phyloP scores from a whole-genome alignment of 2,797 vertebrate species.

The Taenioides sp. region DNA sequence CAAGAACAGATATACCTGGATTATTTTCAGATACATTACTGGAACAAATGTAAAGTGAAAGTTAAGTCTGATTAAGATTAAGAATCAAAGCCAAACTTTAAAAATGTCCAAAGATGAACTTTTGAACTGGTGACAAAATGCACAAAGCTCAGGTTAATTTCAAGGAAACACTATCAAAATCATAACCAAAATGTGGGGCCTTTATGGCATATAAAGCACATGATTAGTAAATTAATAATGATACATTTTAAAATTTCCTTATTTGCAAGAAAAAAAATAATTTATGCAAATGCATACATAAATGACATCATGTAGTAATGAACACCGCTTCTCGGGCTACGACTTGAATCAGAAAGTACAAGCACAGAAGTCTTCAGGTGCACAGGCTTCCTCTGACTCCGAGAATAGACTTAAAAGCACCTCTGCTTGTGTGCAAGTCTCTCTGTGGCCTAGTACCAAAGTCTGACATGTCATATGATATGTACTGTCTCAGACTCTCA shows the following conservation, averaged over 20 bases:
- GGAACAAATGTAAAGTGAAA: no score
- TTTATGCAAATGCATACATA: neutral
- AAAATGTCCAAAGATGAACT: neutral
- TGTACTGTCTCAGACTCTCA: neutral
- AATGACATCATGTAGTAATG: neutral
- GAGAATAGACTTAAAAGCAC: neutral
- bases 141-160: neutral
- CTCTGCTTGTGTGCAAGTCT: neutral
- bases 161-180: neutral
- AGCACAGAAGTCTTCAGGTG: neutral
- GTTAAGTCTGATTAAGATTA: neutral
- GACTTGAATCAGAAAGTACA: neutral
- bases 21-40: slow-evolving; percentile 17
- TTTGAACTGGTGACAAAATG: neutral
- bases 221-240: neutral
- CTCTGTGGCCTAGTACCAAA: neutral
- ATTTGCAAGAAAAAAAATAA: neutral
- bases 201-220: neutral
- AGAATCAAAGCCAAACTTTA: neutral
- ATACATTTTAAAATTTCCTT: neutral
- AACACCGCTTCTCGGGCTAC: neutral
- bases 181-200: neutral
- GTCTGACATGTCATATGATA: neutral
- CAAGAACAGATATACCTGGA: neutral
- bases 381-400: neutral